phyloP scores from a whole-genome alignment of 1,140 invertebrate species.

The Panagrolaimus sp. region DNA sequence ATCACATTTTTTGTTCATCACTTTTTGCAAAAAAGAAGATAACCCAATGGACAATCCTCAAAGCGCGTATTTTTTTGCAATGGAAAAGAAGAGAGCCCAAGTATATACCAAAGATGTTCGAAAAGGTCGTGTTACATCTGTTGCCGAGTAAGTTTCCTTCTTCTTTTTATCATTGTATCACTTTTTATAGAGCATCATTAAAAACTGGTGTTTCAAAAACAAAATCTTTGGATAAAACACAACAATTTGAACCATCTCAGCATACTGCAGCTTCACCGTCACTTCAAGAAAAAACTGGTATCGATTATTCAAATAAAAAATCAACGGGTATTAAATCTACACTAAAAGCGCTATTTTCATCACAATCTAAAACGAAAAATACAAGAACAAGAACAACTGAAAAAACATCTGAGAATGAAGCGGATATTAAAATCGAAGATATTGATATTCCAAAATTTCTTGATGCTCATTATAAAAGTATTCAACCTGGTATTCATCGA shows the following conservation, averaged over 20 bases:
- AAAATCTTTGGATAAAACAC: background rate
- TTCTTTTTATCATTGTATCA: background rate
- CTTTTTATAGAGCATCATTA: background rate
- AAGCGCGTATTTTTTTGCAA: too few relatives aligned
- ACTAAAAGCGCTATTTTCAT: background rate
- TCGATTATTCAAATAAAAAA: too few relatives aligned
- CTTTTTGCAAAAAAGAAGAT: too few relatives aligned
- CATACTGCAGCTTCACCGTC: background rate
- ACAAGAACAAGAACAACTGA: background rate
- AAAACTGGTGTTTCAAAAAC: background rate
- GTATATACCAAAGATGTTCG: slow-evolving; percentile 11
- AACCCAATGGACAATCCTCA: too few relatives aligned
- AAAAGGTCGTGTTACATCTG: background rate
- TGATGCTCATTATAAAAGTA: background rate
- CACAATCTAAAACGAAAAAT: background rate
- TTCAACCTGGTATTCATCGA: slow-evolving; percentile 23
- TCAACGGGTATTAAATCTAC: too few relatives aligned
- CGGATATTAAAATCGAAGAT: background rate
- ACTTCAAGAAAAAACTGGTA: background rate
- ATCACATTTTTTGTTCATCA: too few relatives aligned
- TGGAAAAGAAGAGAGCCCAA: background rate
- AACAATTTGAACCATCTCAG: background rate
- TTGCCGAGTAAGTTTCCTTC: background rate
- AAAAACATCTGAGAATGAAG: background rate
- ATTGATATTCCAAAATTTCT: slow-evolving; percentile 9